phyloP scores from a whole-genome alignment of 2,888 invertebrate species.

The Nephrotoma appendiculata region DNA sequence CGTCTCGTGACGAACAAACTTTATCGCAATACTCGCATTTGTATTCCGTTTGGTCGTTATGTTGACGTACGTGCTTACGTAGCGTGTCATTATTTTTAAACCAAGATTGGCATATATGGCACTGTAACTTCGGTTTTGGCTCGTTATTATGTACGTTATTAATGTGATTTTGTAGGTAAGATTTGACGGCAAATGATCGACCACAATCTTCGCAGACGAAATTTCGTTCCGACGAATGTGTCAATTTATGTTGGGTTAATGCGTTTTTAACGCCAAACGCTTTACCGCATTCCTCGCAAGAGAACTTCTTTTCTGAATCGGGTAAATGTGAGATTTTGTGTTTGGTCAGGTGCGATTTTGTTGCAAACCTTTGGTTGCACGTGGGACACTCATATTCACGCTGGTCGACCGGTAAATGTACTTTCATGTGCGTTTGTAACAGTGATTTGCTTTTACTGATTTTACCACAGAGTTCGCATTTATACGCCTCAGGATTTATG shows the following conservation, averaged over 20 bases:
- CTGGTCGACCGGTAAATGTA: constrained; percentile 12
- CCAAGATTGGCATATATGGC: constrained; percentile 11
- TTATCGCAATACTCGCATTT: constrained; percentile 11
- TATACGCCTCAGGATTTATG: constrained; percentile 13
- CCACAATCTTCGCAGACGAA: constrained; percentile 14
- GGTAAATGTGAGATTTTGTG: constrained; percentile 13
- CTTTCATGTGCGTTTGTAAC: constrained; percentile 13
- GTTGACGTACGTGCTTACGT: constrained; percentile 11
- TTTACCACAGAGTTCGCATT: constrained; percentile 11
- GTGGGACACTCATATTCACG: constrained; percentile 10
- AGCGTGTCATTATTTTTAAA: constrained; percentile 13
- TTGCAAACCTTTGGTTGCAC: constrained; percentile 13
- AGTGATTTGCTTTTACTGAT: constrained; percentile 12
- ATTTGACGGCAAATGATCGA: constrained; percentile 10
- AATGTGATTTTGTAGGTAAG: constrained; percentile 10
- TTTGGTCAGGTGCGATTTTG: constrained; percentile 13
- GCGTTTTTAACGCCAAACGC: constrained; percentile 13
- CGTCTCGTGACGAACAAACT: constrained; percentile 11
- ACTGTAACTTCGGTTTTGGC: constrained; percentile 10
- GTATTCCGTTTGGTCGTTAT: constrained; percentile 10
- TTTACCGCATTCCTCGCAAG: constrained; percentile 14
- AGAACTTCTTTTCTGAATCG: constrained; percentile 11
- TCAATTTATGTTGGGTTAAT: constrained; percentile 12
- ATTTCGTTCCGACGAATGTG: constrained; percentile 10
- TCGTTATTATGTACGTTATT: constrained; percentile 6